Percentiles rank a stretch among this genome's conserved stretches.
Evolutionary conservation across 2,113 vertebrate species (phyloP).

Genomic region (Gnathonemus longibarbis): DNA sequence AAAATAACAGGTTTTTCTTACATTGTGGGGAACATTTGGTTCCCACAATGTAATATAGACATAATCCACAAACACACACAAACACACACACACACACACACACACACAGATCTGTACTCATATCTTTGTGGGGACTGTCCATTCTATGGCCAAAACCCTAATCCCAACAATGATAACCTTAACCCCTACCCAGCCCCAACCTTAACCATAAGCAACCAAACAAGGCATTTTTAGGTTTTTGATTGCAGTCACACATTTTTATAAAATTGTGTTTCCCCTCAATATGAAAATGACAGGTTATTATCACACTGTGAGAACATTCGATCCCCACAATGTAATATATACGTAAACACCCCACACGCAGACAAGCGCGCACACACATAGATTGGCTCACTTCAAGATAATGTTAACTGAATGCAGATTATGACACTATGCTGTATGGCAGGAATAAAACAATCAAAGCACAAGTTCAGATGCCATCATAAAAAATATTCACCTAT

Average conservation of each 20-base stretch:
- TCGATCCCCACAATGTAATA: background rate
- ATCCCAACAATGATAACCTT: background rate
- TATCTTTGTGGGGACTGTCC: too few relatives aligned
- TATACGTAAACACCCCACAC: background rate
- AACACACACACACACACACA: too few relatives aligned
- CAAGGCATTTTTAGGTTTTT: background rate
- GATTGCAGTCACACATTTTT: background rate
- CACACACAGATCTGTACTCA: too few relatives aligned
- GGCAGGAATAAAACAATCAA: background rate
- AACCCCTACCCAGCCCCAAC: background rate
- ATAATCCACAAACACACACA: too few relatives aligned
- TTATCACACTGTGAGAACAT: background rate
- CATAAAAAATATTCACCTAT: background rate
- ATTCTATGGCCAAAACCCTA: background rate
- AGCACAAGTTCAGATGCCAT: background rate
- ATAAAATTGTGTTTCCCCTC: background rate
- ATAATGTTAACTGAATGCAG: background rate
- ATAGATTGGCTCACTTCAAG: background rate
- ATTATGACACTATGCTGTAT: background rate
- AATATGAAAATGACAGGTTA: background rate
- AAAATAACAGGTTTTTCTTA: too few relatives aligned
- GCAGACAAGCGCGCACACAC: background rate
- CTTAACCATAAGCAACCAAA: background rate
- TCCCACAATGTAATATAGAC: too few relatives aligned
- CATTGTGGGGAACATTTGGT: too few relatives aligned